Base-by-base conservation (phyloP, 2,888 invertebrate species). In the Caenorhabditis sp. region DNA sequence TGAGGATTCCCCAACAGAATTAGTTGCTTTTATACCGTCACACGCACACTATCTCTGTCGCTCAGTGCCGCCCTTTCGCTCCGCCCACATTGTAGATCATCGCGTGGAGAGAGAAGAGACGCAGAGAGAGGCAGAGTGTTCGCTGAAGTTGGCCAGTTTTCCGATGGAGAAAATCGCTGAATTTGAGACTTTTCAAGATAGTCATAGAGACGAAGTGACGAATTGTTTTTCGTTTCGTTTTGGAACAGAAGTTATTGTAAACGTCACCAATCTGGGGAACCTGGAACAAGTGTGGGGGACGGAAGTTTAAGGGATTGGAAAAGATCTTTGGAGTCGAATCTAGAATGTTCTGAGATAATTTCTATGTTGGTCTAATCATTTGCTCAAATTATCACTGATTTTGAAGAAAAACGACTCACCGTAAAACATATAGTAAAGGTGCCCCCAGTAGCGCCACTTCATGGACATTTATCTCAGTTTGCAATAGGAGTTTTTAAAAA, bases 21-120 rank as follows among this genome's bases (percentile, higher is more conserved):
- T 66, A 58, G 72, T 26, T 26, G 41, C 35, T 72, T 80, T 59
- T 80, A 80, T 80, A 80, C 80, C 47, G 47, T 72, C 66, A 24
- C n/a, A 68, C 63, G 61, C 76, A 41, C 69, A 69, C 69, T 54
- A 26, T 64, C 35, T 64, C 35, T 75, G 31, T 63, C 49, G 58
- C 31, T 58, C 66, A 69, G 69, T 77, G 77, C 77, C 77, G 77
- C 77, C 77, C 77, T 77, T 70, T 77, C 77, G 77, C 77, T 70
- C 77, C 77, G 28, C 77, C 77, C 77, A 69, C 44, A 54, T 51
- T 61, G 16, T 24, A 77, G 70, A 77, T 77, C 69, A 61, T 64
- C 38, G 75, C 2, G 38, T 5, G 38, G 63, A 77, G 38, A 54
- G 63, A 44, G 19, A 19, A 47, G 77, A 77, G 69, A 70, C 69